phyloP scores from a whole-genome alignment of 2,888 invertebrate genomes.

The Cordilura impudica region DNA sequence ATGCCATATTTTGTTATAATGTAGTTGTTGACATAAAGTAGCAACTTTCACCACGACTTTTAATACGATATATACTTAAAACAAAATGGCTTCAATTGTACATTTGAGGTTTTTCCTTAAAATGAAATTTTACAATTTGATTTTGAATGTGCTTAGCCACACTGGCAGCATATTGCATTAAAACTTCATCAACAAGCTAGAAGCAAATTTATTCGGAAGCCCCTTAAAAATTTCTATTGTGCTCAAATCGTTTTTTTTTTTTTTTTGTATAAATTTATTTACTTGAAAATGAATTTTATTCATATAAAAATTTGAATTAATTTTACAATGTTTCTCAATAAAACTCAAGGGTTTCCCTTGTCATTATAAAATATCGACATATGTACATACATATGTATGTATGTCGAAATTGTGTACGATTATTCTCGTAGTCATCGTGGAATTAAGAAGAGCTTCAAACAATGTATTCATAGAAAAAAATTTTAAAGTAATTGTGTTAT shows the following conservation, averaged over 20 bases:
- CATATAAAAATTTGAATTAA: neutral
- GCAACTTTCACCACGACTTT: neutral
- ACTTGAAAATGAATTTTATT: neutral
- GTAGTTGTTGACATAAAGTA: neutral
- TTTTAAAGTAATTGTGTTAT: too few relatives aligned
- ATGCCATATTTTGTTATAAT: neutral
- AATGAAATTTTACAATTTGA: neutral
- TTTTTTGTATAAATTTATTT: neutral
- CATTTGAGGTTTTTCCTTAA: neutral
- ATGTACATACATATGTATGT: neutral
- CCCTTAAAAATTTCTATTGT: neutral
- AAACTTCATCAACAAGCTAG: neutral
- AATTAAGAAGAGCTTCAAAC: too few relatives aligned
- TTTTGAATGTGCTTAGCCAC: too few relatives aligned
- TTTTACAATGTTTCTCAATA: conserved; percentile 12
- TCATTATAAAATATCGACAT: neutral
- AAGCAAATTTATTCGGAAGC: neutral
- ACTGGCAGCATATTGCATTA: neutral
- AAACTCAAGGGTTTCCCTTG: conserved; percentile 21
- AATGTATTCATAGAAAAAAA: too few relatives aligned
- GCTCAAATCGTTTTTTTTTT: too few relatives aligned
- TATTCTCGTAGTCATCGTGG: too few relatives aligned
- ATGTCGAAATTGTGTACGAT: neutral
- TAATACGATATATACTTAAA: too few relatives aligned
- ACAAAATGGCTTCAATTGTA: neutral